Percentiles rank a stretch among this genome's conserved stretches.
phyloP scores from a whole-genome alignment of 2,113 vertebrate species.

The Eubucco bourcierii region DNA sequence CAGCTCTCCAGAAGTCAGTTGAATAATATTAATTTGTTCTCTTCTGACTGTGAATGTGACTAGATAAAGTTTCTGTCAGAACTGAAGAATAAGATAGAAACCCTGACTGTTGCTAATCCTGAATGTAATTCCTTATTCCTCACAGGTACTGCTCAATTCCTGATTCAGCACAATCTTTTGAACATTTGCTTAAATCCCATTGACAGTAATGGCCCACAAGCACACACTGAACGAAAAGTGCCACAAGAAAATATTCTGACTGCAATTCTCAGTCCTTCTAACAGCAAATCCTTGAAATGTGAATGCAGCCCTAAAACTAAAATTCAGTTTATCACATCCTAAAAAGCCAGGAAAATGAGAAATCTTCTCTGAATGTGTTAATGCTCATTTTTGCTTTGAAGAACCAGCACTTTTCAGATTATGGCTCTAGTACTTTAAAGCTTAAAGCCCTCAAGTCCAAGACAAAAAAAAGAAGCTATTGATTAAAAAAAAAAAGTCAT shows the following conservation, averaged over 20 bases:
- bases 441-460: conserved; percentile 30
- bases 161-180: conserved; percentile 28
- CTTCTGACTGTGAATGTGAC: neutral
- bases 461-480: conserved; percentile 51
- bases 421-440: conserved; percentile 6
- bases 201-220: neutral
- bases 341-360: neutral
- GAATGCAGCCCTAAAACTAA: neutral
- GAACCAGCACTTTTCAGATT: neutral
- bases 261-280: neutral
- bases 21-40: neutral
- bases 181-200: conserved; percentile 1
- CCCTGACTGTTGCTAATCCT: neutral
- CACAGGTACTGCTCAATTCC: neutral
- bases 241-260: neutral
- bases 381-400: conserved; percentile 1
- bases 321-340: neutral
- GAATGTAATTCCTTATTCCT: neutral
- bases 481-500: conserved; percentile 49
- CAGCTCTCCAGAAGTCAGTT: neutral
- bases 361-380: neutral
- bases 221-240: accelerated
- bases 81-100: neutral
- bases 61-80: neutral
- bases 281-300: neutral